These are phyloP conservation scores for Polia nebulosa DNA, from an alignment of 2,888 invertebrate species.

Conservation along the genomic window DNA sequence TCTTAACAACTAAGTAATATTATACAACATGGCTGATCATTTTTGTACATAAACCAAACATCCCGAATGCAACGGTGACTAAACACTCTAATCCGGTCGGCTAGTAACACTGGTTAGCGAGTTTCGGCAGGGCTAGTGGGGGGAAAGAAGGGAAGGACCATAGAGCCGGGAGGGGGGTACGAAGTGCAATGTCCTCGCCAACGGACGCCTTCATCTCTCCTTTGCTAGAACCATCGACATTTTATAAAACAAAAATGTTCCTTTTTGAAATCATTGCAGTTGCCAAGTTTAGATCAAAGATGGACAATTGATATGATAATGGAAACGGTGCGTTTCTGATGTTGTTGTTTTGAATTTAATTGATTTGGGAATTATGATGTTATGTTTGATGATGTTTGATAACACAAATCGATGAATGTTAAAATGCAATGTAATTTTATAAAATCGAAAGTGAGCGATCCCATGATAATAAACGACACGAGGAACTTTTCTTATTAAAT, in stretches of 20 bases:
- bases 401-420: too few relatives aligned
- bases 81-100: slow-evolving; percentile 88
- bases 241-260: slow-evolving; percentile 71
- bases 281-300: slow-evolving; percentile 58
- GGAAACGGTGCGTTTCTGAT: slow-evolving; percentile 18
- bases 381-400: slow-evolving; percentile 14
- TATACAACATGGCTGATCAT: slow-evolving; percentile 37
- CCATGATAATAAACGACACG: neutral
- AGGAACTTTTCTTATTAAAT: neutral
- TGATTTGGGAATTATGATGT: slow-evolving; percentile 30
- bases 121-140: slow-evolving; percentile 85
- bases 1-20: slow-evolving; percentile 22
- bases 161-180: slow-evolving; percentile 75
- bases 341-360: slow-evolving; percentile 35
- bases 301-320: slow-evolving; percentile 61
- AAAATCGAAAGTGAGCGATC: neutral
- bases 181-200: slow-evolving; percentile 91
- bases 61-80: slow-evolving; percentile 77
- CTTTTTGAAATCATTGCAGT: slow-evolving; percentile 63
- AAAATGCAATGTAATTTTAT: neutral
- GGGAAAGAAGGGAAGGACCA: slow-evolving; percentile 85
- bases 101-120: slow-evolving; percentile 84
- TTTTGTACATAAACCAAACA: slow-evolving; percentile 72
- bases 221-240: slow-evolving; percentile 77
- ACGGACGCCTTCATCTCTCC: slow-evolving; percentile 85